Evolutionary conservation across 1,140 invertebrate species (phyloP).

Genomic region (Myzus persicae): DNA sequence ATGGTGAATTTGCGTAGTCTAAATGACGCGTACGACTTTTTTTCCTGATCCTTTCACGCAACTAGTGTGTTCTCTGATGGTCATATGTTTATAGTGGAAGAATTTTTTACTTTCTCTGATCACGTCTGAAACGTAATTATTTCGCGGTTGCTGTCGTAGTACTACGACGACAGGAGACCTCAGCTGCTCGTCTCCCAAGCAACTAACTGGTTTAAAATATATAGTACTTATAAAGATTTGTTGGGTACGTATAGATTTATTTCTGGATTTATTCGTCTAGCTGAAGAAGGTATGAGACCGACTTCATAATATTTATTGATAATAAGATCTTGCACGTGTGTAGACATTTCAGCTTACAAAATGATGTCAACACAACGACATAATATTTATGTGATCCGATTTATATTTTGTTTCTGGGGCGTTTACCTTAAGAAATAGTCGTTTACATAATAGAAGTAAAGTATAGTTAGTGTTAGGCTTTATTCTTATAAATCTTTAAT

Average conservation of each 20-base stretch:
- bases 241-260: constrained; percentile 7
- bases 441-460: background rate
- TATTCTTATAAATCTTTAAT: background rate
- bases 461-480: background rate
- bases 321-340: background rate
- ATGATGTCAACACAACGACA: constrained; percentile 10
- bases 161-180: background rate
- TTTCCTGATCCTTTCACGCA: constrained; percentile 22
- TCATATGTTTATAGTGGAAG: constrained; percentile 37
- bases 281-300: background rate
- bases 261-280: background rate
- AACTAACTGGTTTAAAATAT: constrained; percentile 17
- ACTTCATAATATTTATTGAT: background rate
- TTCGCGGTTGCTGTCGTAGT: background rate
- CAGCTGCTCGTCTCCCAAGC: background rate
- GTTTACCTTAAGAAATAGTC: background rate
- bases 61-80: background rate
- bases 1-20: constrained; percentile 18
- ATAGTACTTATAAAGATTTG: constrained; percentile 12
- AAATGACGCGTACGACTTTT: constrained; percentile 7
- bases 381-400: background rate
- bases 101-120: constrained; percentile 52
- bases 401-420: constrained; percentile 2
- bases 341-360: background rate
- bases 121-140: constrained; percentile 38